Conservation (phyloP, 2,113 vertebrate genomes). For the Tichodroma muraria region DNA sequence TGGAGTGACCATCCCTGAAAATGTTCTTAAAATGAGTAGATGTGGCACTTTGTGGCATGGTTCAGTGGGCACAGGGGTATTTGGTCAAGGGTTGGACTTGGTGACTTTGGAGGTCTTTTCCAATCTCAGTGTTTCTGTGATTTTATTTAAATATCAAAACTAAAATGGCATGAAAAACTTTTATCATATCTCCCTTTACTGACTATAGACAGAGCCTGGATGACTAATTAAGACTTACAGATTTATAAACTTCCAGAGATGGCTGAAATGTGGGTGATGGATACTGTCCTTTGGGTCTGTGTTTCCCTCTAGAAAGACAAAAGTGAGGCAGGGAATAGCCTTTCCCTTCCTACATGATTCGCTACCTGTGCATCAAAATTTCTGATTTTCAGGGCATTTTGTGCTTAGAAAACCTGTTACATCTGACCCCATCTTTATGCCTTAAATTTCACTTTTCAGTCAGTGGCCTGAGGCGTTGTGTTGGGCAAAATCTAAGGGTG, state of each 20-base stretch:
- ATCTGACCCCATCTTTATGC: not conserved
- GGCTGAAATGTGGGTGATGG: not conserved
- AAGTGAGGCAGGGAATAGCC: not conserved
- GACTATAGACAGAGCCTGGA: not conserved
- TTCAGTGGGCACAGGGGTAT: not conserved
- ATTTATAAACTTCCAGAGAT: not conserved
- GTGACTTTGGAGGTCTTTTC: not conserved
- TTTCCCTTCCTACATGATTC: not conserved
- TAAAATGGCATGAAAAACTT: not conserved
- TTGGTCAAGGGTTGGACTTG: not conserved
- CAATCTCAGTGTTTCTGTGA: not conserved
- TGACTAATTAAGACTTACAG: not conserved
- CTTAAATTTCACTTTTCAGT: not conserved
- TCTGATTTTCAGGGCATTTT: not conserved
- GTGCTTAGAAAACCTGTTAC: not conserved
- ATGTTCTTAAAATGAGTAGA: not conserved
- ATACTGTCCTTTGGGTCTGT: not conserved
- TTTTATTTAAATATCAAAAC: not conserved
- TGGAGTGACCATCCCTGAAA: not conserved
- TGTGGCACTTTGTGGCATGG: not conserved
- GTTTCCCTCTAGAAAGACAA: not conserved
- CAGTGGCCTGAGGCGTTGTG: not conserved
- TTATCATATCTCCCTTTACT: not conserved
- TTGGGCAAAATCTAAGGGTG: not conserved
- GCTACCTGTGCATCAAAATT: not conserved